A percentile compares a stretch with the other conserved stretches of the same genome.
Evolutionary conservation across 2,888 invertebrate species (phyloP).

Genomic region (Mesorhabditis sp.): DNA sequence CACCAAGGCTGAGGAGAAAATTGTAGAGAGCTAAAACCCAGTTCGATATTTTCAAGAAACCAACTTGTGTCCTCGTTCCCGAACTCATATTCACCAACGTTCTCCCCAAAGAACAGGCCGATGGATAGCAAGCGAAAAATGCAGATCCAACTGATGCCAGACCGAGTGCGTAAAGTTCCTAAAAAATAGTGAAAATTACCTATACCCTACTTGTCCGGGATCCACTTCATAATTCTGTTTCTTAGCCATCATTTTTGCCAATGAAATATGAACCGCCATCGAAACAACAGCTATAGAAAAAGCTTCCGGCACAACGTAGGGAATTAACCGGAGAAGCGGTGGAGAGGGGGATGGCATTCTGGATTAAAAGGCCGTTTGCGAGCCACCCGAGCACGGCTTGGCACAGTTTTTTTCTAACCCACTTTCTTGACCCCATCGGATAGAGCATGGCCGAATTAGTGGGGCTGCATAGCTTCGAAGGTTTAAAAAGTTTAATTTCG

Average conservation of each 20-base stretch:
- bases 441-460: too few relatives aligned
- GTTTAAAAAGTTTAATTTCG: too few relatives aligned
- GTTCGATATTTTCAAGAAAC: not conserved
- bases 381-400: not conserved
- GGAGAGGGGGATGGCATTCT: slow-evolving; percentile 42
- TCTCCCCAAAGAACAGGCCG: slow-evolving; percentile 63
- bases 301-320: slow-evolving; percentile 56
- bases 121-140: slow-evolving; percentile 62
- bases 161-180: slow-evolving; percentile 54
- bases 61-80: slow-evolving; percentile 77
- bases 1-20: slow-evolving; percentile 74
- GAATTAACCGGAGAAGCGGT: slow-evolving; percentile 41
- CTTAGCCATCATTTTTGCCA: slow-evolving; percentile 62
- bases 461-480: too few relatives aligned
- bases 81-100: slow-evolving; percentile 76
- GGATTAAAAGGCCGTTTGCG: slow-evolving; percentile 12
- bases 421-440: too few relatives aligned
- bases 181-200: not conserved
- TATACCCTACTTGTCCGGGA: slow-evolving; percentile 59
- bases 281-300: slow-evolving; percentile 61
- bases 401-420: too few relatives aligned
- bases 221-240: slow-evolving; percentile 61
- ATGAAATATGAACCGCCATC: slow-evolving; percentile 62
- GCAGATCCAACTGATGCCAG: slow-evolving; percentile 70
- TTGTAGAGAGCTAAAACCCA: slow-evolving; percentile 66